A percentile compares a stretch with the other conserved stretches of the same genome.
phyloP scores from a whole-genome alignment of 2,888 invertebrate genomes.

The Oegoconia quadripuncta region DNA sequence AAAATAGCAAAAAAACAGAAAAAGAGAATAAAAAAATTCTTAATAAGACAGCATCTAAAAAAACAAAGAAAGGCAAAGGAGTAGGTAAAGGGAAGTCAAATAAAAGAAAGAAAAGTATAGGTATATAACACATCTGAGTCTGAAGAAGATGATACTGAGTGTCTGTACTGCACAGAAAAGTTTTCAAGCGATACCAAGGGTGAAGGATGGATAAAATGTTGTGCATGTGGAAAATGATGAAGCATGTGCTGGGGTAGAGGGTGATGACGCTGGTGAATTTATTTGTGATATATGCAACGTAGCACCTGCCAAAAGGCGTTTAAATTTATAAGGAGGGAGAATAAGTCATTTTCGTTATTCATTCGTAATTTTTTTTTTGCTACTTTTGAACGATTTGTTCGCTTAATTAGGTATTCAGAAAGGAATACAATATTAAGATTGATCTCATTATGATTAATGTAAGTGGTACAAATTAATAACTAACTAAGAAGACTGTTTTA shows the following conservation, averaged over 20 bases:
- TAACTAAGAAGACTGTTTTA: too few relatives aligned
- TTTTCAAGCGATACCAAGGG: constrained; percentile 10
- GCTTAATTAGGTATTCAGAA: too few relatives aligned
- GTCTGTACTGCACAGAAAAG: constrained; percentile 12
- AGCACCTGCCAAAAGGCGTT: too few relatives aligned
- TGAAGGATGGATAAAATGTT: constrained; percentile 13
- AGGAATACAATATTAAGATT: too few relatives aligned
- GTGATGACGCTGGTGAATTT: constrained; percentile 9
- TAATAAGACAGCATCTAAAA: constrained; percentile 3
- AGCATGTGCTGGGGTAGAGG: constrained; percentile 8
- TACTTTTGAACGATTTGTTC: too few relatives aligned
- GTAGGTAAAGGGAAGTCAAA: constrained; percentile 7
- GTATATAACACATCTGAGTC: constrained; percentile 5
- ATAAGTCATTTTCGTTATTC: too few relatives aligned
- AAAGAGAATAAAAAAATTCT: constrained; percentile 5
- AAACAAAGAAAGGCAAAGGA: constrained; percentile 5
- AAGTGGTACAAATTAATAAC: too few relatives aligned
- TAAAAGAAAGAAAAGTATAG: constrained; percentile 9
- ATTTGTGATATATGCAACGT: constrained; percentile 11
- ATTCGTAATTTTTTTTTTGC: too few relatives aligned
- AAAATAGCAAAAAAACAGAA: constrained; percentile 3
- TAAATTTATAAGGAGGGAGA: too few relatives aligned
- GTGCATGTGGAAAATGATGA: constrained; percentile 12
- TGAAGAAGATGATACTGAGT: constrained; percentile 11
- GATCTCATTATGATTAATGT: too few relatives aligned